Evolutionary conservation across 2,888 invertebrate genomes (phyloP), one percentile per base, ranked within the genome.

Genomic region (Dynastes hyllus): DNA sequence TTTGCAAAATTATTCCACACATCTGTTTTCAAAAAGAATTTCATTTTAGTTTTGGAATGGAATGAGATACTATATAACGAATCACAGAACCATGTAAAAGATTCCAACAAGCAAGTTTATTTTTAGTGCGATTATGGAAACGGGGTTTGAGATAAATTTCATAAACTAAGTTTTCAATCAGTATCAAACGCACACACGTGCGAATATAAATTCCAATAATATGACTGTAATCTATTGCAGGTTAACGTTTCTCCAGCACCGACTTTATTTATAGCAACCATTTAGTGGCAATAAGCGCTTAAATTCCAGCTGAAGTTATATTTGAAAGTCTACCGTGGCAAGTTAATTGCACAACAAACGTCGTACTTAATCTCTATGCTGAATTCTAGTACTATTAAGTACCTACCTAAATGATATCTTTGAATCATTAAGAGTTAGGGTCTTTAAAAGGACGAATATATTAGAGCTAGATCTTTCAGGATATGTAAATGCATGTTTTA

Each of bases 241-340:
- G 66, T 67, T 67, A 67, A 67, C 40, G 66, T 45, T 45, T 45
- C 66, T 45, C 50, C 40, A 67, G 45, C 22, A 40, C 16, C 2
- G 22, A 3, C 51, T 51, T 69, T 29, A 69, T 69, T 69, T 69
- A 51, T 69, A 51, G 29, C 51, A 2, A 51, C 51, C 27, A 27
- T 69, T 69, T 50, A 69, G 22, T 9, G 13, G 45, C 5, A 67
- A 45, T 40, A 40, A 37, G 9, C 45, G 22, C 45, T 45, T 67
- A 67, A 67, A 67, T 67, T 22, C n/a, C 45, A 50, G 22, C 45
- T 16, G 16, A 67, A 67, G 55, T 58, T 58, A 58, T 58, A 58
- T 58, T 58, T 58, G 55, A 58, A 58, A 58, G 55, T 58, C 55
- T 16, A 58, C 55, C 22, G 55, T 58, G 55, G 55, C 22, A 22